phyloP scores from a whole-genome alignment of 1,140 invertebrate genomes.

The Aricia agestis region DNA sequence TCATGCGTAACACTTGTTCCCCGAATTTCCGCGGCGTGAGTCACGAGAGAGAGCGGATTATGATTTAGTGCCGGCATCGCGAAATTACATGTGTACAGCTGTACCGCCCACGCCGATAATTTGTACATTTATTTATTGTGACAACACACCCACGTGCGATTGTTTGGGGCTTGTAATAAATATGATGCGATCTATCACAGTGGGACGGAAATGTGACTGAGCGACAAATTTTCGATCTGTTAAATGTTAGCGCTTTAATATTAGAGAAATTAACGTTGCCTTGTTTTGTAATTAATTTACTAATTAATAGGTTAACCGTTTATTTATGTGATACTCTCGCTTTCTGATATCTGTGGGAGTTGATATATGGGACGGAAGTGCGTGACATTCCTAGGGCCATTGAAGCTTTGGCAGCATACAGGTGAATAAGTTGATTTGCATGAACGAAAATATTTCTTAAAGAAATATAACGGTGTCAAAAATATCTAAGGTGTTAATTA shows the following conservation, averaged over 20 bases:
- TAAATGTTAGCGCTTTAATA: neutral
- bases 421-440: too few species aligned
- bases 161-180: constrained; percentile 9
- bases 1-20: neutral
- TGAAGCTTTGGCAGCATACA: too few species aligned
- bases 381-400: too few species aligned
- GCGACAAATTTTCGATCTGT: constrained; percentile 14
- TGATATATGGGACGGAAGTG: too few species aligned
- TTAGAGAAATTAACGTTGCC: neutral
- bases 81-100: constrained; percentile 14
- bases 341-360: too few species aligned
- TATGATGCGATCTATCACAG: constrained; percentile 4
- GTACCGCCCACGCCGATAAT: constrained; percentile 7
- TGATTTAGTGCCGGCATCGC: neutral
- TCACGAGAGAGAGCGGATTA: constrained; percentile 11
- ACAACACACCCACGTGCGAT: constrained; percentile 5
- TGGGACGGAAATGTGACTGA: neutral
- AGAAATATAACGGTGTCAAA: too few species aligned
- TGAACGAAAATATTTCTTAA: too few species aligned
- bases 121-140: constrained; percentile 6
- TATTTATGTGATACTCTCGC: too few species aligned
- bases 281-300: neutral
- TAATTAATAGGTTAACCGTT: neutral
- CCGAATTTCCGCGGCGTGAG: neutral
- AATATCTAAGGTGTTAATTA: too few species aligned